phyloP scores from a whole-genome alignment of 2,888 invertebrate genomes.

The Pogonocherus hispidulus region DNA sequence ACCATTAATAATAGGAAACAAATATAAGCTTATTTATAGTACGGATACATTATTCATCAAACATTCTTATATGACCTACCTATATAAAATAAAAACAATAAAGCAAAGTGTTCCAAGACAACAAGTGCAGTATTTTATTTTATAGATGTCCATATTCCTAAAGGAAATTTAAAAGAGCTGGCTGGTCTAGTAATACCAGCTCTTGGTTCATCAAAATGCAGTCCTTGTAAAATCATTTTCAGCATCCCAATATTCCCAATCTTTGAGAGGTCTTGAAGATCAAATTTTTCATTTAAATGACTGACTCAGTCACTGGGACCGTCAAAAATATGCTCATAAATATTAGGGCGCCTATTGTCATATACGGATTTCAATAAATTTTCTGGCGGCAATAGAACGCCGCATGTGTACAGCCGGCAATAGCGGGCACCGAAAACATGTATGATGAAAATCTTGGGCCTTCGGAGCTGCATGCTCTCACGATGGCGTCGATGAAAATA shows the following conservation, averaged over 20 bases:
- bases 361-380: background rate
- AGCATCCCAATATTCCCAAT: background rate
- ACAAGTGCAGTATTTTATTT: too few relatives aligned
- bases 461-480: slow-evolving; percentile 7
- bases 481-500: slow-evolving; percentile 34
- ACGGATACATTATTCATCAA: too few relatives aligned
- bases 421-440: slow-evolving; percentile 5
- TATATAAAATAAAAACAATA: too few relatives aligned
- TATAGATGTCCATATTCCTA: too few relatives aligned
- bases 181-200: too few relatives aligned
- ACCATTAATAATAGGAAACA: too few relatives aligned
- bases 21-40: too few relatives aligned
- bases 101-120: too few relatives aligned
- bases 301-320: background rate
- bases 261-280: background rate
- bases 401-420: background rate
- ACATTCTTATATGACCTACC: too few relatives aligned
- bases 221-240: too few relatives aligned
- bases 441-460: slow-evolving; percentile 24
- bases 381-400: background rate
- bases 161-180: too few relatives aligned
- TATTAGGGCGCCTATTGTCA: background rate
- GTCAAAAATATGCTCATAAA: background rate
- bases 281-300: background rate
- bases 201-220: too few relatives aligned